phyloP scores from a whole-genome alignment of 2,797 vertebrate species.

The Austrolebias charrua region DNA sequence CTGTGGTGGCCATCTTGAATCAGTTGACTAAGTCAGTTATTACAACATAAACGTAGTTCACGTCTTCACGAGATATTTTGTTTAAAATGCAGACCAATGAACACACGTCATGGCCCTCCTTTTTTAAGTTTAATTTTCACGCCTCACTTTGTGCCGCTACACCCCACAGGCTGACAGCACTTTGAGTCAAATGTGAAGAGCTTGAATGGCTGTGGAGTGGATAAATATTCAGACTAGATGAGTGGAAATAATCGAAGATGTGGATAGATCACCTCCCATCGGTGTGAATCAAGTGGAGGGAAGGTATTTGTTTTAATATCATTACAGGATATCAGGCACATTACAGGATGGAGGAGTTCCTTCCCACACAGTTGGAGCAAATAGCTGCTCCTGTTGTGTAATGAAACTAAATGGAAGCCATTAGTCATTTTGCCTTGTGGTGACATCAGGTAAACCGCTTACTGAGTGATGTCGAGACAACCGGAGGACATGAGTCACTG shows the following conservation, averaged over 20 bases:
- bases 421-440: constrained; percentile 37
- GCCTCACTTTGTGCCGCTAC: too few relatives aligned
- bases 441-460: constrained; percentile 38
- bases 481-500: constrained; percentile 53
- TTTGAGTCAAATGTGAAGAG: constrained; percentile 10
- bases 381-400: constrained; percentile 23
- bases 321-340: constrained; percentile 15
- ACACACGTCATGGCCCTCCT: too few relatives aligned
- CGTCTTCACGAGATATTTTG: too few relatives aligned
- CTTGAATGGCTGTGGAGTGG: background rate
- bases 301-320: background rate
- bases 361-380: constrained; percentile 24
- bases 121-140: too few relatives aligned
- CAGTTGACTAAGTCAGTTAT: too few relatives aligned
- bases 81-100: too few relatives aligned
- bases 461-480: constrained; percentile 57
- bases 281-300: background rate
- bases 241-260: constrained; percentile 7
- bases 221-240: constrained; percentile 19
- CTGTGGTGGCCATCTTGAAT: too few relatives aligned
- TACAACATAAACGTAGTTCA: too few relatives aligned
- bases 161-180: background rate
- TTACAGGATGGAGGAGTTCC: constrained; percentile 4
- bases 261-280: constrained; percentile 12
- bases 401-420: constrained; percentile 51